A percentile compares a stretch with the other conserved stretches of the same genome.
Conservation (phyloP, 2,888 invertebrate species). For the Spatulosminthurus flaviceps region DNA sequence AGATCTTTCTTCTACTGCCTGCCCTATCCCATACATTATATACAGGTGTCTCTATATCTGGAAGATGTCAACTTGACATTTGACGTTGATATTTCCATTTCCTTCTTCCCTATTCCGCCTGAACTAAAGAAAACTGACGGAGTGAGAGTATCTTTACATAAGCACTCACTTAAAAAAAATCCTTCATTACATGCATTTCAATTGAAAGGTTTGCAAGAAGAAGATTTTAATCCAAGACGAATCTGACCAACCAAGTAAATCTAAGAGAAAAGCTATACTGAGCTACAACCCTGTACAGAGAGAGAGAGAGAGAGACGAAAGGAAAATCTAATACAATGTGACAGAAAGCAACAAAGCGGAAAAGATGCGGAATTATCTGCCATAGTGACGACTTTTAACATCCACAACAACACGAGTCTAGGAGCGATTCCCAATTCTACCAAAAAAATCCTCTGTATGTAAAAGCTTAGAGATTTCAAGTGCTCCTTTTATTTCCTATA, state of each 20-base stretch:
- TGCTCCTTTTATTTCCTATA: no score
- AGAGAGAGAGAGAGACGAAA: not conserved
- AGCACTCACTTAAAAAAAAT: no score
- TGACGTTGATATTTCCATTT: constrained; percentile 33
- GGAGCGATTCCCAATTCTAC: no score
- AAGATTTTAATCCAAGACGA: constrained; percentile 40
- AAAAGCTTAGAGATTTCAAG: no score
- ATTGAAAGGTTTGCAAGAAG: not conserved
- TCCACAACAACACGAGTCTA: no score
- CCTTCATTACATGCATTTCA: constrained; percentile 13
- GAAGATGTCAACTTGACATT: constrained; percentile 22
- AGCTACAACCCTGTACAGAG: not conserved
- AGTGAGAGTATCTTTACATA: no score
- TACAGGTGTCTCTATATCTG: not conserved
- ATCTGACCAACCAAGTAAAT: constrained; percentile 40
- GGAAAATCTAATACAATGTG: constrained; percentile 31
- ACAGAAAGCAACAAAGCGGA: constrained; percentile 38
- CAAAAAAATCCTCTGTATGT: no score
- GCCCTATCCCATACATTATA: no score
- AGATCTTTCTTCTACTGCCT: no score
- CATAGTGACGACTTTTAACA: no score
- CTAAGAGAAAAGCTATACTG: constrained; percentile 9
- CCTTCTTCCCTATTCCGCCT: constrained; percentile 15
- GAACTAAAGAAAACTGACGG: not conserved
- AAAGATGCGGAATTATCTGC: constrained; percentile 15